Percentiles rank a stretch among this genome's conserved stretches.
These are phyloP conservation scores for Formica aserva DNA, from an alignment of 2,888 invertebrate genomes.

Conservation along the genomic window DNA sequence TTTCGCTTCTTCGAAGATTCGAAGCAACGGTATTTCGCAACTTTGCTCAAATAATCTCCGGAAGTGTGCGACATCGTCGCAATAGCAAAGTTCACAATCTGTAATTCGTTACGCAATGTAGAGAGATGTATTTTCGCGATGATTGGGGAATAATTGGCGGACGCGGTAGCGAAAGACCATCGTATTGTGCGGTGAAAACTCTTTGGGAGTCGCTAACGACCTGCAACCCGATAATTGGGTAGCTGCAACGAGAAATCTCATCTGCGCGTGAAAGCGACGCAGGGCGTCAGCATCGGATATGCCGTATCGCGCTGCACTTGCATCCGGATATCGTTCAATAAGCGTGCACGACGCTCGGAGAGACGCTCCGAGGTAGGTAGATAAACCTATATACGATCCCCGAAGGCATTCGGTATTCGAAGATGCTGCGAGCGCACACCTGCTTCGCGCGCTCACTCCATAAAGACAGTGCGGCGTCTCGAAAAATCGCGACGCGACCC, in stretches of 20 bases:
- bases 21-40: neutral
- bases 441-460: conserved; percentile 13
- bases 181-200: conserved; percentile 60
- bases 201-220: conserved; percentile 74
- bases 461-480: neutral
- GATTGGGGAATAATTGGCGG: neutral
- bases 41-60: conserved; percentile 14
- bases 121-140: conserved; percentile 13
- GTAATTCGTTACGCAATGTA: neutral
- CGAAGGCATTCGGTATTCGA: conserved; percentile 33
- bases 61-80: neutral
- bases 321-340: conserved; percentile 69
- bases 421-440: conserved; percentile 3
- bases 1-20: conserved; percentile 8
- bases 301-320: conserved; percentile 56
- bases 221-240: conserved; percentile 74
- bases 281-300: conserved; percentile 59
- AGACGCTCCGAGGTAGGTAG: conserved; percentile 11
- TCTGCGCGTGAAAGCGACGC: conserved; percentile 64
- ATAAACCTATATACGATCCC: conserved; percentile 36
- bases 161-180: neutral
- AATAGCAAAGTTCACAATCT: neutral
- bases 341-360: conserved; percentile 67
- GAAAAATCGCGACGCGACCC: conserved; percentile 30
- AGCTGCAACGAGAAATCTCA: conserved; percentile 38